A percentile compares a stretch with the other conserved stretches of the same genome.
Conservation (phyloP, 2,113 vertebrate species). For the Platysternon megacephalum region DNA sequence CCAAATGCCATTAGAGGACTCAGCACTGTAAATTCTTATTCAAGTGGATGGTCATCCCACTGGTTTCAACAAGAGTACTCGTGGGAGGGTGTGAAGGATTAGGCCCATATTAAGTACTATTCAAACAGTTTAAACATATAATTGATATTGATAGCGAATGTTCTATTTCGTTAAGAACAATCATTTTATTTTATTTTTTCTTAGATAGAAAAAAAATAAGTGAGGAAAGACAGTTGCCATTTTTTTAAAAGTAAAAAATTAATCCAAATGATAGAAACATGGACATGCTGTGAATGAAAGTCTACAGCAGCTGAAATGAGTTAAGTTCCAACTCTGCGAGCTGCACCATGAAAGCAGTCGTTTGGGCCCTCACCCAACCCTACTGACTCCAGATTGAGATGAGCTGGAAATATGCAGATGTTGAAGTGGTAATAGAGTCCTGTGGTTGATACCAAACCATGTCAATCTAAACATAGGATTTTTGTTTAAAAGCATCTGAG, state of each 20-base stretch:
- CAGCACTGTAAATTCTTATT: neutral
- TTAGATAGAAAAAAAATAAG: neutral
- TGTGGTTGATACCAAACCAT: neutral
- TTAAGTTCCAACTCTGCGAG: neutral
- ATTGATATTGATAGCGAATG: neutral
- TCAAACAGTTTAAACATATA: neutral
- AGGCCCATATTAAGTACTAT: neutral
- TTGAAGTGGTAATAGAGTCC: neutral
- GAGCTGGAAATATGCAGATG: neutral
- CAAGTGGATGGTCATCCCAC: neutral
- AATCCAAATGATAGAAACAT: neutral
- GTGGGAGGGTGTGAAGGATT: neutral
- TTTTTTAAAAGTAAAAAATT: neutral
- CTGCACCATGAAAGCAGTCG: neutral
- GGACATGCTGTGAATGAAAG: neutral
- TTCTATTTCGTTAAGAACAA: neutral
- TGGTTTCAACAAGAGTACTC: neutral
- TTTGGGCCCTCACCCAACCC: neutral
- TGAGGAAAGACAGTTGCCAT: neutral
- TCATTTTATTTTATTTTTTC: neutral
- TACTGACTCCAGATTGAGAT: neutral
- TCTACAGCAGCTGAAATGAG: neutral
- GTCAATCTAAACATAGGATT: neutral
- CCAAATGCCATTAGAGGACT: neutral
- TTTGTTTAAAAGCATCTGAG: neutral